Evolutionary conservation across 2,797 vertebrate species (phyloP).

Genomic region (Tangara arthus): DNA sequence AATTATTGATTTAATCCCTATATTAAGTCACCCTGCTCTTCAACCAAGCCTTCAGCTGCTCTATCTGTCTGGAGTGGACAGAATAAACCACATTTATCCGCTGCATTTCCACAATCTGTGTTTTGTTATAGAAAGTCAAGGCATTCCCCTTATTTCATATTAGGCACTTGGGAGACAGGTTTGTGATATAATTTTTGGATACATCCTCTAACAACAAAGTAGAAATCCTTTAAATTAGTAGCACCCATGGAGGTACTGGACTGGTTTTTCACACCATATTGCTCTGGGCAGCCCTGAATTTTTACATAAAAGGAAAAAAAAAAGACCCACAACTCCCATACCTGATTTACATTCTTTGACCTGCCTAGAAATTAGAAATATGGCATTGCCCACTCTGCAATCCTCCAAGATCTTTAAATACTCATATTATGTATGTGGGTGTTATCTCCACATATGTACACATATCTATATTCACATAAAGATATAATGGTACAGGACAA

Average conservation of each 20-base stretch:
- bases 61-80: neutral
- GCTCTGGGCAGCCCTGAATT: neutral
- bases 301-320: neutral
- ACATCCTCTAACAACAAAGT: neutral
- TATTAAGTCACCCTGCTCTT: neutral
- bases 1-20: neutral
- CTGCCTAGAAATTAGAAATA: neutral
- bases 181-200: neutral
- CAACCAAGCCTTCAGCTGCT: neutral
- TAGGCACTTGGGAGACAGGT: neutral
- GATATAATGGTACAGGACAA: too few relatives aligned
- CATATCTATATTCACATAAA: neutral
- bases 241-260: neutral
- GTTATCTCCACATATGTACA: rapidly evolving
- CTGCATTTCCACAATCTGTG: neutral
- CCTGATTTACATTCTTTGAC: neutral
- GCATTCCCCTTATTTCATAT: neutral
- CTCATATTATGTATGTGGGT: rapidly evolving
- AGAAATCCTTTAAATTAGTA: neutral
- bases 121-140: neutral
- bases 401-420: neutral
- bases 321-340: neutral
- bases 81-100: neutral
- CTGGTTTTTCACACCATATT: rapidly evolving
- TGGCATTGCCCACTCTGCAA: neutral